Evolutionary conservation across 2,797 vertebrate species (phyloP).

Genomic region (Xenopus petersii): DNA sequence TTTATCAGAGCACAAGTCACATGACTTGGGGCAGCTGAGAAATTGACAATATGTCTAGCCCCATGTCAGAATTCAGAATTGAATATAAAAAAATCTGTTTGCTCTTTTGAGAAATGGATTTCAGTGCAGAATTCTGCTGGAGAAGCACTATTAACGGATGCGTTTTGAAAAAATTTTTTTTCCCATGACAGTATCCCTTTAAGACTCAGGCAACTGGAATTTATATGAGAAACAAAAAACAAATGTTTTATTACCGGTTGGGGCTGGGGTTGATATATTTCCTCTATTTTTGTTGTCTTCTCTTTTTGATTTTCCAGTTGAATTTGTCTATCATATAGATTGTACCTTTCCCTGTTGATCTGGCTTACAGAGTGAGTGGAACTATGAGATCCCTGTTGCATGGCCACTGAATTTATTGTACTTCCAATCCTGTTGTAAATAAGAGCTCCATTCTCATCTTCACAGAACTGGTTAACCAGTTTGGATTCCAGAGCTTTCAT

Average conservation of each 20-base stretch:
- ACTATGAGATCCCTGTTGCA: constrained; percentile 49
- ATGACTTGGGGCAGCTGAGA: no score
- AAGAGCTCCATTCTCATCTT: constrained; percentile 86
- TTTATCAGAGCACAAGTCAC: no score
- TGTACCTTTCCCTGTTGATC: constrained; percentile 32
- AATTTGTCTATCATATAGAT: neutral
- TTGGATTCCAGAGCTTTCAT: constrained; percentile 37
- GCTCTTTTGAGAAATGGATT: no score
- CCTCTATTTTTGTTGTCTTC: neutral
- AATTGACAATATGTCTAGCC: no score
- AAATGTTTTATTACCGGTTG: constrained; percentile 16
- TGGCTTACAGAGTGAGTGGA: constrained; percentile 51
- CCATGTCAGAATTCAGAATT: no score
- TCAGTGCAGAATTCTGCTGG: no score
- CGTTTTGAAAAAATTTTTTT: no score
- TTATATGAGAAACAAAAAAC: no score
- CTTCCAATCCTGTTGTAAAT: constrained; percentile 76
- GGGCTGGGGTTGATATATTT: neutral
- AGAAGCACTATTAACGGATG: no score
- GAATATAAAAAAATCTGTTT: no score
- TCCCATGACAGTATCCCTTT: no score
- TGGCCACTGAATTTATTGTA: constrained; percentile 61
- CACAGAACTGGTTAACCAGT: constrained; percentile 87
- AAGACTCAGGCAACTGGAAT: no score
- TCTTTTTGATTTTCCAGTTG: constrained; percentile 7